Base-by-base conservation (phyloP, 37 sponge, comb jelly and placozoan species). In the Ianthella basta region DNA sequence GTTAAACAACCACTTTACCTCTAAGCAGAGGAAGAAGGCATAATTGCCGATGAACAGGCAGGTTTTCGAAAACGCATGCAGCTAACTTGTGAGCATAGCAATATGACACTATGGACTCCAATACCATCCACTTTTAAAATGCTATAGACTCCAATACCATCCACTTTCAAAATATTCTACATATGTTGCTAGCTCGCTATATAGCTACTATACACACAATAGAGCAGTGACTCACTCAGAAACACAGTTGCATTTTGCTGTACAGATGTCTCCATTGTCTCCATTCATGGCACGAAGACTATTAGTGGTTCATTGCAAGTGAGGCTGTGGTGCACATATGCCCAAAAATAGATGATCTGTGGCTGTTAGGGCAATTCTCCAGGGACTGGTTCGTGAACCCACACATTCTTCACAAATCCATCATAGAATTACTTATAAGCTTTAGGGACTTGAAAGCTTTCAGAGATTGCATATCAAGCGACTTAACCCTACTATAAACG, bases 261-360 rank as follows among this genome's bases (percentile, higher is more conserved):
- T 3, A n/a, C 38, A 84, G 14, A 84, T 84, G 55, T 84, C 84
- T 39, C 84, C n/a, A n/a, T n/a, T n/a, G n/a, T n/a, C n/a, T n/a
- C n/a, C 84, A 84, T 84, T 84, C 55, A 84, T n/a, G 30, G 84
- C 23, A 84, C 34, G 70, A 69, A 70, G 14, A 68, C 73, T 39
- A 30, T 55, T 34, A 70, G 29, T 27, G 84, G 72, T 24, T 56
- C 57, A 35, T 61, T 24, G 44, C 83, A 82, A 60, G 83, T 82
- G 15, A 82, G 40, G 33, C 41, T 15, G 33, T 32, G 83, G 66
- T 60, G 83, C 16, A 57, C 63, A 82, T 60, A 82, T 44, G 65
- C 64, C 32, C 66, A 66, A 39, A 82, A 82, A 60, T 35, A 82
- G 32, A 68, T 68, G 32, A 20, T 68, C 24, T 68, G 70, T 20